A percentile compares a stretch with the other conserved stretches of the same genome.
phyloP scores from a whole-genome alignment of 2,797 vertebrate genomes.

The Fratercula arctica region DNA sequence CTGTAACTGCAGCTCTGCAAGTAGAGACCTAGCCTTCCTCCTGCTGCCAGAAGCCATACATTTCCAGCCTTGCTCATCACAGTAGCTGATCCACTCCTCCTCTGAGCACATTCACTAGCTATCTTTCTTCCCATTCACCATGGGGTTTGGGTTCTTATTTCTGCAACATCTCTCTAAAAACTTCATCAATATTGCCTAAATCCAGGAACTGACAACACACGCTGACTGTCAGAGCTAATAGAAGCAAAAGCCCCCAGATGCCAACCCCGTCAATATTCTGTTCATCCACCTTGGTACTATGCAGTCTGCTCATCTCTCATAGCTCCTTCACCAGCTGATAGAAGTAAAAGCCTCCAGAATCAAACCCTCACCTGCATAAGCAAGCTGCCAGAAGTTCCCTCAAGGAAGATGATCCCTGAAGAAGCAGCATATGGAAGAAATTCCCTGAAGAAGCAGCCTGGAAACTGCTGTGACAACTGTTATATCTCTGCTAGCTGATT shows the following conservation, averaged over 20 bases:
- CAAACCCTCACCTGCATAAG: neutral
- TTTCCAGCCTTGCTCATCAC: neutral
- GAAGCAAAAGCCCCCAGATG: neutral
- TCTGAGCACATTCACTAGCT: neutral
- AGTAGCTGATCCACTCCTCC: neutral
- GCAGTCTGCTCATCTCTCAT: neutral
- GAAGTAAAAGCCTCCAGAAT: neutral
- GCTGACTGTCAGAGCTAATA: neutral
- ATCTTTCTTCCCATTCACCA: neutral
- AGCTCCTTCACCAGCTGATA: neutral
- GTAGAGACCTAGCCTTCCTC: neutral
- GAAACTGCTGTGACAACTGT: slow-evolving; percentile 29
- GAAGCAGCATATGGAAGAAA: slow-evolving; percentile 32
- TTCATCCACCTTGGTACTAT: neutral
- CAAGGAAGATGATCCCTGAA: neutral
- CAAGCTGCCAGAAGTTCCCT: neutral
- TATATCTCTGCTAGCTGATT: neutral
- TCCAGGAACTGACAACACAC: neutral
- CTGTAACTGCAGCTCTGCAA: neutral
- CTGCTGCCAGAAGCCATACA: neutral
- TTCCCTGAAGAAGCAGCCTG: neutral
- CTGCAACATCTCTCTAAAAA: neutral
- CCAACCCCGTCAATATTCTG: no score
- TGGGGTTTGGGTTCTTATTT: neutral
- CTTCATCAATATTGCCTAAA: neutral